Conservation (phyloP, 2,888 invertebrate genomes). For the Ectobius pallidus region DNA sequence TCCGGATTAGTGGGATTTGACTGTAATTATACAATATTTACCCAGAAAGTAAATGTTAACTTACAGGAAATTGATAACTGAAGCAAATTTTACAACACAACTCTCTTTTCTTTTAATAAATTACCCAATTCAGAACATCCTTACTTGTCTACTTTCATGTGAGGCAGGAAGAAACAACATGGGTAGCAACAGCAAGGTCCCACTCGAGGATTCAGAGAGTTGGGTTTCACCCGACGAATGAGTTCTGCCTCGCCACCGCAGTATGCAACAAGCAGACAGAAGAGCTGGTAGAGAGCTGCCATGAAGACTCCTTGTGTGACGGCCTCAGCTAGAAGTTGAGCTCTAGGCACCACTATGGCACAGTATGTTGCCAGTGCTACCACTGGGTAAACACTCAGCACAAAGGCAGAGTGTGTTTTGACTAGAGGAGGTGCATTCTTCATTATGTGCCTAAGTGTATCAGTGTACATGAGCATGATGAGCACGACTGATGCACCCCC, state of each 20-base stretch:
- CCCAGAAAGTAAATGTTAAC: too few species aligned
- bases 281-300: constrained; percentile 72
- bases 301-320: constrained; percentile 72
- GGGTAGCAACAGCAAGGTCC: constrained; percentile 79
- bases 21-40: too few species aligned
- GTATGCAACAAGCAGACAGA: constrained; percentile 68
- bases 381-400: constrained; percentile 69
- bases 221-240: constrained; percentile 62
- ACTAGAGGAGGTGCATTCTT: constrained; percentile 60
- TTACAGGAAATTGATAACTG: too few species aligned
- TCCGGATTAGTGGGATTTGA: too few species aligned
- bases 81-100: too few species aligned
- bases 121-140: too few species aligned
- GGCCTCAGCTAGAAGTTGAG: constrained; percentile 71
- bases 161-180: constrained; percentile 66
- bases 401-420: constrained; percentile 62
- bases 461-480: constrained; percentile 59
- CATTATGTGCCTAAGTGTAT: constrained; percentile 62
- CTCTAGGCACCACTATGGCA: constrained; percentile 65
- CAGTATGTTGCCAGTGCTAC: constrained; percentile 64
- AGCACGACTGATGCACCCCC: constrained; percentile 59
- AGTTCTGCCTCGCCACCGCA: constrained; percentile 67
- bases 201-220: constrained; percentile 64
- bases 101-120: too few species aligned
- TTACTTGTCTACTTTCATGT: constrained; percentile 63